Evolutionary conservation across 2,797 vertebrate genomes (phyloP).

Genomic region (Sebastes cheni): DNA sequence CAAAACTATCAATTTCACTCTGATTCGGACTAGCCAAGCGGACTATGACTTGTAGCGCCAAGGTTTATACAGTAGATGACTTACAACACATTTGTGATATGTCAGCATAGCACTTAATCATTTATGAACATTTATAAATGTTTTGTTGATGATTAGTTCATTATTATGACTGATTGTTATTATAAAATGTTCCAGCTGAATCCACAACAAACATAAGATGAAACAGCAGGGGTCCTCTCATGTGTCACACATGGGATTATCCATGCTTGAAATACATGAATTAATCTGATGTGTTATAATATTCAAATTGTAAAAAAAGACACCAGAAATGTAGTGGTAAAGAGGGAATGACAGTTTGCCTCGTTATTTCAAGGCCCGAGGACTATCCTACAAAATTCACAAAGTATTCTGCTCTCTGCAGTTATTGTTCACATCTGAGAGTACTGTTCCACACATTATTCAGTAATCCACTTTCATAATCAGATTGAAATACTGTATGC

Average conservation of each 20-base stretch:
- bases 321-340: neutral
- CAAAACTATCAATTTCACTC: too few species aligned
- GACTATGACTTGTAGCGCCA: too few species aligned
- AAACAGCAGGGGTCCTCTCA: neutral
- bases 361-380: conserved; percentile 29
- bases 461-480: neutral
- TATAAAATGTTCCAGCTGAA: neutral
- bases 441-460: neutral
- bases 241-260: neutral
- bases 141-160: too few species aligned
- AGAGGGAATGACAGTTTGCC: conserved; percentile 2
- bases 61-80: neutral
- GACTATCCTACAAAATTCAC: conserved; percentile 4
- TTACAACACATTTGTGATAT: neutral
- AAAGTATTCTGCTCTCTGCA: neutral
- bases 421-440: neutral
- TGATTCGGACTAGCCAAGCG: too few species aligned
- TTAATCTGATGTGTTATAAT: neutral
- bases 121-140: too few species aligned
- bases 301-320: neutral
- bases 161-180: neutral
- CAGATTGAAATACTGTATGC: neutral
- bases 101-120: too few species aligned
- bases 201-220: neutral
- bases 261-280: neutral